A percentile compares a stretch with the other conserved stretches of the same genome.
Evolutionary conservation across 1,140 invertebrate genomes (phyloP).

Genomic region (Sycobia sp.): DNA sequence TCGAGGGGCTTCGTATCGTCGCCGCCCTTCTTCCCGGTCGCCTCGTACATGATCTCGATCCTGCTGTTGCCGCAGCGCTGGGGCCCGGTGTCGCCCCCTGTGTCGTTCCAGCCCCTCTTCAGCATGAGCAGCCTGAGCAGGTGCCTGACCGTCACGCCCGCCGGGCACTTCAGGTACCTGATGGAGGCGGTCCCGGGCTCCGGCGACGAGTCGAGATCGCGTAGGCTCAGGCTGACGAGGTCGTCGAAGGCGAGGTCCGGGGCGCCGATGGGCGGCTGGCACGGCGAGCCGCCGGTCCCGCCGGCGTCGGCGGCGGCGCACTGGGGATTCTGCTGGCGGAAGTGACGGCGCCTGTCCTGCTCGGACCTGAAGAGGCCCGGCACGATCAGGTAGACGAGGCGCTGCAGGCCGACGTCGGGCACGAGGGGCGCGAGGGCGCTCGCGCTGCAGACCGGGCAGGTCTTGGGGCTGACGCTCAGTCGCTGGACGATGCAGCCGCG

Average conservation of each 20-base stretch:
- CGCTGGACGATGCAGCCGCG: conserved; percentile 89
- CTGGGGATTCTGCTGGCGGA: conserved; percentile 50
- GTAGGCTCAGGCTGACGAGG: conserved; percentile 52
- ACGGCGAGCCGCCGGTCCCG: too few species aligned
- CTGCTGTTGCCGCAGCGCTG: conserved; percentile 40
- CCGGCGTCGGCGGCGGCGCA: conserved; percentile 38
- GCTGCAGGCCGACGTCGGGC: conserved; percentile 71
- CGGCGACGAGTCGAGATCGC: conserved; percentile 36
- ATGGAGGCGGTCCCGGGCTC: conserved; percentile 12
- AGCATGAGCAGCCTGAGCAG: conserved; percentile 51
- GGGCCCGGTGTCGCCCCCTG: conserved; percentile 42
- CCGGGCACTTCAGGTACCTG: conserved; percentile 53
- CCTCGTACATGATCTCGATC: conserved; percentile 51
- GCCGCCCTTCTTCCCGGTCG: background rate
- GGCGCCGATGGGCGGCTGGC: conserved; percentile 44
- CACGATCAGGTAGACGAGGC: conserved; percentile 78
- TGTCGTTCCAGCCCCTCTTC: conserved; percentile 54
- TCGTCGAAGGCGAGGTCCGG: conserved; percentile 52
- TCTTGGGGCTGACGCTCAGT: conserved; percentile 75
- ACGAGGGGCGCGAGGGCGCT: conserved; percentile 64
- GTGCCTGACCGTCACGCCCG: conserved; percentile 54
- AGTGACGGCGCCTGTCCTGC: conserved; percentile 50
- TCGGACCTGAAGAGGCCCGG: conserved; percentile 67
- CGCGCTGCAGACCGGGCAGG: conserved; percentile 51
- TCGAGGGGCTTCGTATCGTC: conserved; percentile 40